Base-by-base conservation (phyloP, 2,113 vertebrate species). In the Pyxicephalus adspersus region DNA sequence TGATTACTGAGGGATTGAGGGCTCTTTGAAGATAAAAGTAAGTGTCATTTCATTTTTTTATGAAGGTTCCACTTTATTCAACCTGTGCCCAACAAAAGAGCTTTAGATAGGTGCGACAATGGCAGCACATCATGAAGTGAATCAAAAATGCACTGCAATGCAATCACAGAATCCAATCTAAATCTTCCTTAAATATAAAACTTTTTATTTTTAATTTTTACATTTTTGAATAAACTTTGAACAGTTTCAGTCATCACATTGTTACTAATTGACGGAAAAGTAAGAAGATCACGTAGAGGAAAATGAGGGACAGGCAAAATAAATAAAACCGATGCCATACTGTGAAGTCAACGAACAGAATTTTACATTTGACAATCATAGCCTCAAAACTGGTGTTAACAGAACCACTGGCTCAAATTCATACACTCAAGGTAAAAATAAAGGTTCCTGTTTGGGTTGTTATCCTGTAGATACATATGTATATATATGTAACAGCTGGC, bases 221-320 rank as follows among this genome's bases (percentile, higher is more conserved):
- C 31, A 6, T 38, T 58, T 68, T 29, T n/a, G 28, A 15, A 54
- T 28, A 23, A 26, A 29, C 19, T 29, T 26, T 50, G 66, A 80
- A 23, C 38, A 23, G 55, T 71, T 70, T 71, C 65, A 67, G n/a
- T 79, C 52, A 60, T 68, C 77, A 78, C 76, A 58, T 80, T 57
- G 31, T 80, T 80, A 80, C 22, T 80, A 26, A 58, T 31, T 61
- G 22, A 50, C 22, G 18, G 28, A 60, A 57, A 15, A 50, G 51
- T 38, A 31, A 70, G 8, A 70, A 55, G 63, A 80, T 61, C 15
- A 18, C n/a, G 28, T 2, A 23, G 29, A 20, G n/a, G 17, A 26
- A 55, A 26, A 67, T 5, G 52, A 6, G 45, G 26, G 16, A 34
- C 65, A 50, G 52, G 67, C 45, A 80, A 72, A 80, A 72, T 70